Percentiles rank a stretch among this genome's conserved stretches.
phyloP scores from a whole-genome alignment of 1,140 invertebrate genomes.

The Trichonephila clavipes region DNA sequence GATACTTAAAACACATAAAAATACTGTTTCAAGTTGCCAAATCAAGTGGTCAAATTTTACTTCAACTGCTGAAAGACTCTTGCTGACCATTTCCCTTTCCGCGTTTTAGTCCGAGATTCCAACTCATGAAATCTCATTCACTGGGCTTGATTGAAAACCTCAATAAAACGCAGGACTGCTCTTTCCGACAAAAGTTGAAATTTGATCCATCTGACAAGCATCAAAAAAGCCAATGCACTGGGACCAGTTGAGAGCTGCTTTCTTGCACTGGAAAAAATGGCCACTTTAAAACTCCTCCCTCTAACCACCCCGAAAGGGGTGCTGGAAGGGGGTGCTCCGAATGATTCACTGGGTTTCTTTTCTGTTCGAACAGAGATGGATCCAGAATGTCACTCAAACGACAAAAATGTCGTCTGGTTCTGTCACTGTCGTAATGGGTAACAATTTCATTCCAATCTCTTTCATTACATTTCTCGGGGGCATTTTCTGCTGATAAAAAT shows the following conservation, averaged over 20 bases:
- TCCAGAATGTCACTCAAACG: constrained; percentile 4
- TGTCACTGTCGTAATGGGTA: constrained; percentile 46
- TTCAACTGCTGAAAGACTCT: too few species aligned
- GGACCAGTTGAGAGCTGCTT: not conserved
- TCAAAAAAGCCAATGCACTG: constrained; percentile 1
- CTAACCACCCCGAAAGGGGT: not conserved
- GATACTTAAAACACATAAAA: too few species aligned
- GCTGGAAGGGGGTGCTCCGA: not conserved
- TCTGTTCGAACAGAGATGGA: constrained; percentile 21
- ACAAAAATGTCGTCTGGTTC: constrained; percentile 10
- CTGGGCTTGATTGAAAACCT: not conserved
- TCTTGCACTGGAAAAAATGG: not conserved
- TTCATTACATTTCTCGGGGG: constrained; percentile 46
- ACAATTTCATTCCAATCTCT: constrained; percentile 54
- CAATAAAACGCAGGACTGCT: not conserved
- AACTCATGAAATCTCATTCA: not conserved
- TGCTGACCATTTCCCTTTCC: too few species aligned
- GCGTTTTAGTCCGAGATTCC: too few species aligned
- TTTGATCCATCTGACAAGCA: constrained; percentile 19
- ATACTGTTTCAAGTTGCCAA: too few species aligned
- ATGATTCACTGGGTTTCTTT: constrained; percentile 33
- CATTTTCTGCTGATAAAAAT: constrained; percentile 46
- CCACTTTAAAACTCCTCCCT: not conserved
- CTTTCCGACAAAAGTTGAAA: constrained; percentile 4
- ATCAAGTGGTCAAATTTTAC: too few species aligned